phyloP scores from a whole-genome alignment of 1,140 invertebrate species.

The Pseudomyrmex pallidus region DNA sequence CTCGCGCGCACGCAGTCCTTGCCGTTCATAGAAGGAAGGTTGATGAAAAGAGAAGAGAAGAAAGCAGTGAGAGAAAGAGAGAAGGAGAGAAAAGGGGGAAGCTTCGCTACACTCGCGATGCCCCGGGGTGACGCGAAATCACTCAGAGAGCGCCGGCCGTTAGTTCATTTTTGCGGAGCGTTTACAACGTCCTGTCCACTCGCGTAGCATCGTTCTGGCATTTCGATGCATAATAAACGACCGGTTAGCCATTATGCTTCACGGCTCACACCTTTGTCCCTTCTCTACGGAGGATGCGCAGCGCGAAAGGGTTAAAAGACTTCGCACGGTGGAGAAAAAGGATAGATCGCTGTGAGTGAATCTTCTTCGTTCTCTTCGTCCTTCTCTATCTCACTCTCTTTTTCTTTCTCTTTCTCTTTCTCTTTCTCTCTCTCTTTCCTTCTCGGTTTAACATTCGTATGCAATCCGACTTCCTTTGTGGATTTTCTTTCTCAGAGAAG shows the following conservation, averaged over 20 bases:
- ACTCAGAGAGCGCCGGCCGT: constrained; percentile 82
- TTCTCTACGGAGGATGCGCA: constrained; percentile 19
- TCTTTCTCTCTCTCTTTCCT: constrained; percentile 65
- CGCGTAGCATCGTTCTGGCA: constrained; percentile 84
- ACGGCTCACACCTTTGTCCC: constrained; percentile 79
- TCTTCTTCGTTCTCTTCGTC: too few relatives aligned
- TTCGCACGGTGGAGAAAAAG: not conserved
- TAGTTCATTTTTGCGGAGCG: constrained; percentile 83
- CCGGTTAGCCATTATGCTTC: constrained; percentile 80
- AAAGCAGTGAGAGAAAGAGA: constrained; percentile 7
- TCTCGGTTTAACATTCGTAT: constrained; percentile 67
- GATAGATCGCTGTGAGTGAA: too few relatives aligned
- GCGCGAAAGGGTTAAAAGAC: constrained; percentile 14
- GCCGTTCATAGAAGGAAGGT: constrained; percentile 2
- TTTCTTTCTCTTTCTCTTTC: constrained; percentile 50
- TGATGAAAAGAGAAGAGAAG: not conserved
- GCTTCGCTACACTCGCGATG: constrained; percentile 54
- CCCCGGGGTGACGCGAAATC: constrained; percentile 83
- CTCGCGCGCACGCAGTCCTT: constrained; percentile 21
- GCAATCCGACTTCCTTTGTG: constrained; percentile 67
- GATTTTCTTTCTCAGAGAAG: constrained; percentile 67
- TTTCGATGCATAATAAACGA: constrained; percentile 86
- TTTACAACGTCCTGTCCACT: constrained; percentile 84
- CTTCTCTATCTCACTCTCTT: constrained; percentile 47
- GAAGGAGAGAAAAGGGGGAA: constrained; percentile 1